Base-by-base conservation (phyloP, 2,113 vertebrate species). In the Cacatua alba region DNA sequence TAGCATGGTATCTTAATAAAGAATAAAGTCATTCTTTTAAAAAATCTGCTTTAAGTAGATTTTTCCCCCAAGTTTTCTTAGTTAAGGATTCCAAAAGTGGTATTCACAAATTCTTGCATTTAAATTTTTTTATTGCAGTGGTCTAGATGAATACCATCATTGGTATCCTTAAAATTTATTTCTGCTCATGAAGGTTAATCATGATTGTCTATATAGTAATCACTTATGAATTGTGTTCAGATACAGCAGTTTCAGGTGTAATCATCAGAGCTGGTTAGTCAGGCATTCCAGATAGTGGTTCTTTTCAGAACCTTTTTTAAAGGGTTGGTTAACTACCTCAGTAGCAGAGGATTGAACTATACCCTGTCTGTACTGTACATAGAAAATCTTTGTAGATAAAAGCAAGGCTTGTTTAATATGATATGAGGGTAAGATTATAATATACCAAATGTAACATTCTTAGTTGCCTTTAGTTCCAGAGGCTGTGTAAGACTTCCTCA, bases 211-310 rank as follows among this genome's bases (percentile, higher is more conserved):
- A 97, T 98, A 97, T 98, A 98, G 98, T 98, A 98, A 98, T 98
- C 98, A 98, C 98, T 98, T 98, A 98, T 96, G 99, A 99, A 99
- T 99, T 98, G 98, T 99, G 99, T 99, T 99, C 98, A 98, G 98
- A 98, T 99, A 98, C 98, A 98, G 99, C 99, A 99, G 99, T 99
- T 99, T 99, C 99, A 98, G 99, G 99, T 99, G 99, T 99, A 99
- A 99, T 99, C 99, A 99, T 99, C 99, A 99, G 98, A 98, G 98
- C 99, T 99, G 99, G 99, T 99, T 99, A 99, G 99, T 99, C 99
- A 99, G 99, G 99, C 99, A 99, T 99, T 99, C 99, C 99, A 99
- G 99, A 99, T 99, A 99, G 99, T 99, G 99, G 99, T 99, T 99
- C 99, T 99, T 99, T 99, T 99, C 98, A 99, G 99, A 99, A 99